These are phyloP conservation scores for Triplophysa rosa DNA, from an alignment of 2,113 vertebrate genomes.

Conservation along the genomic window DNA sequence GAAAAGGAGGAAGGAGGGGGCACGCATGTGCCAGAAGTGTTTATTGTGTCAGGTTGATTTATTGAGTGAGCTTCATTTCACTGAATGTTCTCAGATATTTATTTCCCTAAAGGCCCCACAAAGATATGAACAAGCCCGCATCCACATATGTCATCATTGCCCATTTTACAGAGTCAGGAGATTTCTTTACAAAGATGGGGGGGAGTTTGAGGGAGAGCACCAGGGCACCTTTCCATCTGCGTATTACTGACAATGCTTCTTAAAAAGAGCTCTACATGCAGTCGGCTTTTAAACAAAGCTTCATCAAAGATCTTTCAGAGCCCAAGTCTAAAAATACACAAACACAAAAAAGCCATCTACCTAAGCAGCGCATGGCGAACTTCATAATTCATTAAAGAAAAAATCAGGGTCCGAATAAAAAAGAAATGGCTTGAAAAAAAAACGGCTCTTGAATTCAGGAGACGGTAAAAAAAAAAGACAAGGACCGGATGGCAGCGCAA, in stretches of 20 bases:
- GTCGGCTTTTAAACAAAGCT: constrained; percentile 67
- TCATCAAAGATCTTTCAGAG: background rate
- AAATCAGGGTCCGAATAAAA: background rate
- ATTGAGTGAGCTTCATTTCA: constrained; percentile 99
- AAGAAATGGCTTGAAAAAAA: constrained; percentile 34
- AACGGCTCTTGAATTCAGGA: constrained; percentile 41
- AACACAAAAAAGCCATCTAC: constrained; percentile 6
- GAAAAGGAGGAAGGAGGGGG: constrained; percentile 72
- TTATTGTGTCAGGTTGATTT: constrained; percentile 99
- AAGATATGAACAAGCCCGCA: constrained; percentile 99
- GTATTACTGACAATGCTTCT: constrained; percentile 53
- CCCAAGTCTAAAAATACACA: constrained; percentile 21
- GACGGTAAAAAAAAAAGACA: constrained; percentile 42
- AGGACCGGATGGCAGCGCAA: constrained; percentile 45
- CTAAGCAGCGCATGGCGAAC: constrained; percentile 40
- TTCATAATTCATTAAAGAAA: constrained; percentile 48
- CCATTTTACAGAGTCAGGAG: constrained; percentile 99
- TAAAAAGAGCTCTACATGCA: constrained; percentile 51
- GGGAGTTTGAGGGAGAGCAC: constrained; percentile 55
- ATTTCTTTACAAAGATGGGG: constrained; percentile 79
- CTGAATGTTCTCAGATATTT: constrained; percentile 99
- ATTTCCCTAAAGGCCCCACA: constrained; percentile 99
- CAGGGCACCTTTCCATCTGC: constrained; percentile 84
- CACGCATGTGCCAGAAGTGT: constrained; percentile 99
- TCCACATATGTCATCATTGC: constrained; percentile 99